These are phyloP conservation scores for Salarias fasciatus DNA, from an alignment of 2,797 vertebrate genomes.

Conservation along the genomic window DNA sequence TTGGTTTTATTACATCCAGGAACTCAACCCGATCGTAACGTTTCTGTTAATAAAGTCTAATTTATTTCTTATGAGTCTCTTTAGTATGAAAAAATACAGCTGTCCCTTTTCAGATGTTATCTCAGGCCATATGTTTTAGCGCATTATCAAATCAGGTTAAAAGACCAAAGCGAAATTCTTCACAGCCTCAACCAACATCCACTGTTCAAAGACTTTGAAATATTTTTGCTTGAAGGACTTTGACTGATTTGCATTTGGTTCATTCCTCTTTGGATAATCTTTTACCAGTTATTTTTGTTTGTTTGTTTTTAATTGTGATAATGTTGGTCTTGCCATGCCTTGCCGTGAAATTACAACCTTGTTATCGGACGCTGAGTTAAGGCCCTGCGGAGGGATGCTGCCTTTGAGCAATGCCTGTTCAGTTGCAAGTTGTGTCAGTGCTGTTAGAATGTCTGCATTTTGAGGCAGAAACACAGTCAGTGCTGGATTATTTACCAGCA, in stretches of 20 bases:
- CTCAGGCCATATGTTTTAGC: conserved; percentile 23
- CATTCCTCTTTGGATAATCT: background rate
- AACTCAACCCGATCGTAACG: conserved; percentile 19
- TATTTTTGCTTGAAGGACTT: background rate
- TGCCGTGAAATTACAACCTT: too few relatives aligned
- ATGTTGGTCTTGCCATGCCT: background rate
- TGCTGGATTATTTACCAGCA: conserved; percentile 7
- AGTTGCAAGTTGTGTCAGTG: conserved; percentile 25
- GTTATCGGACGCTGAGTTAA: background rate
- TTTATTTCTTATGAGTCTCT: conserved; percentile 41
- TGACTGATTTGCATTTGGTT: background rate
- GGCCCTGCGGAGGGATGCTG: conserved; percentile 26
- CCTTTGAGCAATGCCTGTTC: conserved; percentile 45
- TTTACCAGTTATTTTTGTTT: background rate
- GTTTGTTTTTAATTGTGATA: background rate
- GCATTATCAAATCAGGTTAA: conserved; percentile 19
- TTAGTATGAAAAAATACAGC: conserved; percentile 21
- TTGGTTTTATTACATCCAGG: conserved; percentile 8
- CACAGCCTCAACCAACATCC: conserved; percentile 1
- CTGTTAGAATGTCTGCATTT: conserved; percentile 30
- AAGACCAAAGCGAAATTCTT: conserved; percentile 53
- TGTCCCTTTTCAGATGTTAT: conserved; percentile 28
- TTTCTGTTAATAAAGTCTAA: conserved; percentile 32
- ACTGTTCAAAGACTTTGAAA: background rate
- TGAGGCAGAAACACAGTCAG: conserved; percentile 67